A percentile compares a stretch with the other conserved stretches of the same genome.
phyloP scores from a whole-genome alignment of 2,113 vertebrate genomes.

The Pangasianodon hypophthalmus region DNA sequence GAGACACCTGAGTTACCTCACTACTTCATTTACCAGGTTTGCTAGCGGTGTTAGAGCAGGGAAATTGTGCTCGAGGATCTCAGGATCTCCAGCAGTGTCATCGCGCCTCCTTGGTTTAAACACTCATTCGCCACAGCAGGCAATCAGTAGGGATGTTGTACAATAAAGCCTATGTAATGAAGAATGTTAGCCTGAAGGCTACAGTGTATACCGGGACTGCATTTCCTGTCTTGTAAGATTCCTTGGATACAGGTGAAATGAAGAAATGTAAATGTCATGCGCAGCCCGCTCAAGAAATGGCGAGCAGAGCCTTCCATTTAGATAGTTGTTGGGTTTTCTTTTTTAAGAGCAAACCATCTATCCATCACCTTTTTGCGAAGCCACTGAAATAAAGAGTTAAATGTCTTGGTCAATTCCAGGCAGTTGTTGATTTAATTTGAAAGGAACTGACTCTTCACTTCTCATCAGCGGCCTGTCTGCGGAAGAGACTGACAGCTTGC shows the following conservation, averaged over 20 bases:
- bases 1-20: not conserved
- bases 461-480: slow-evolving; percentile 35
- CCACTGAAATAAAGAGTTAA: slow-evolving; percentile 59
- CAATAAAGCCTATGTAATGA: not conserved
- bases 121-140: not conserved
- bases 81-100: too few relatives aligned
- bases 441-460: slow-evolving; percentile 50
- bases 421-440: slow-evolving; percentile 51
- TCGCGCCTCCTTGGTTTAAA: not conserved
- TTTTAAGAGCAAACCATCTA: not conserved
- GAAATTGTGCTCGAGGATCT: too few relatives aligned
- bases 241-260: not conserved
- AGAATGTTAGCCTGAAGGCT: too few relatives aligned
- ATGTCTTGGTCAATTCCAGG: slow-evolving; percentile 61
- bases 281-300: not conserved
- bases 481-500: slow-evolving; percentile 72
- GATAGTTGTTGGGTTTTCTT: not conserved
- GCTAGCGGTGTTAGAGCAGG: not conserved
- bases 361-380: not conserved
- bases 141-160: not conserved
- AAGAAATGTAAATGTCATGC: not conserved
- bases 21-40: not conserved
- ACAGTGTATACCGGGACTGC: too few relatives aligned
- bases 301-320: not conserved
- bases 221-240: not conserved